Conservation (phyloP, 2,113 vertebrate genomes). For the Otocyon megalotis region DNA sequence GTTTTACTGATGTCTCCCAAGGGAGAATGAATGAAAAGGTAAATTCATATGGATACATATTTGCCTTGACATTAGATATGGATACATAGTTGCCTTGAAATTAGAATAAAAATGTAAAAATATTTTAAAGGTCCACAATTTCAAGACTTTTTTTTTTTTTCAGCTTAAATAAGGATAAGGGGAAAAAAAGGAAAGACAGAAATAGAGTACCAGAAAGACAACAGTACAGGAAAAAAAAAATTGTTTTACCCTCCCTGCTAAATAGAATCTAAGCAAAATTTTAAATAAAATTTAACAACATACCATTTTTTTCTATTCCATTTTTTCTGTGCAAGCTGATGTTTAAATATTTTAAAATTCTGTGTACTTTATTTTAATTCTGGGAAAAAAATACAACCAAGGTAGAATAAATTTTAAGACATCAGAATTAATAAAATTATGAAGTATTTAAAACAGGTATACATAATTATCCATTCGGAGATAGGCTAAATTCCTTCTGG, state of each 20-base stretch:
- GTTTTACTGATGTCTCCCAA: constrained; percentile 12
- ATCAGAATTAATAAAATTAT: constrained; percentile 44
- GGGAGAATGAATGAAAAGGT: neutral
- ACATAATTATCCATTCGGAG: neutral
- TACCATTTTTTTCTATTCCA: neutral
- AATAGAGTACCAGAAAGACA: neutral
- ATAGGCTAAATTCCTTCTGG: neutral
- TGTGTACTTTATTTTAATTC: constrained; percentile 9
- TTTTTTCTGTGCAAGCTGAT: neutral
- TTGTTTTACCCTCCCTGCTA: neutral
- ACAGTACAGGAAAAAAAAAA: neutral
- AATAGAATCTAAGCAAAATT: constrained; percentile 39
- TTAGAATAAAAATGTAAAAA: neutral
- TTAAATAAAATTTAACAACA: constrained; percentile 35
- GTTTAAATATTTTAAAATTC: constrained; percentile 62
- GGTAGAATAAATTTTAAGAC: constrained; percentile 37
- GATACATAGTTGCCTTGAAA: neutral
- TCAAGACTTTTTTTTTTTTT: neutral
- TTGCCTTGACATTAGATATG: neutral
- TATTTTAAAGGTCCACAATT: constrained; percentile 11
- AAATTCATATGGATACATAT: neutral
- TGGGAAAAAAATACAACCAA: neutral
- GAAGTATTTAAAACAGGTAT: constrained; percentile 46
- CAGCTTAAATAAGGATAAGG: neutral
- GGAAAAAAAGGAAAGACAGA: neutral